Conservation (phyloP, 35 echinoderm and acorn worm species). For the Lytechinus variegatus region DNA sequence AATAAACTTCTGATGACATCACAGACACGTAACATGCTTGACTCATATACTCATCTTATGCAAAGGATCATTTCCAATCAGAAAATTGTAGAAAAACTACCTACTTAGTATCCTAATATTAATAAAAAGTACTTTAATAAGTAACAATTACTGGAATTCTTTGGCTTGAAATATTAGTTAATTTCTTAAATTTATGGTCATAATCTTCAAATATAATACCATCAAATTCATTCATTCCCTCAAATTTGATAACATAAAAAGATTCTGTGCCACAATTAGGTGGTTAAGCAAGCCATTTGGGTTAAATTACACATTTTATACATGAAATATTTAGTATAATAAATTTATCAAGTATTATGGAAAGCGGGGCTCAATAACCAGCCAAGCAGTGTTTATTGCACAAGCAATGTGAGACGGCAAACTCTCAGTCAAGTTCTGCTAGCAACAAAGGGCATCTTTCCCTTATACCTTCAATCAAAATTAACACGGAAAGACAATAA, state of each 20-base stretch:
- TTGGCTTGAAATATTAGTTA: not conserved
- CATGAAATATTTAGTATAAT: not conserved
- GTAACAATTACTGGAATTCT: not conserved
- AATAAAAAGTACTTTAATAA: not conserved
- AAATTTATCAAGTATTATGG: not conserved
- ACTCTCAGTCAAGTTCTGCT: not conserved
- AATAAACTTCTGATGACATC: too few relatives aligned
- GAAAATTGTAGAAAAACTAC: not conserved
- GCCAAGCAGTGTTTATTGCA: not conserved
- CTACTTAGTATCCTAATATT: not conserved
- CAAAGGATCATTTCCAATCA: not conserved
- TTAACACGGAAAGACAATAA: not conserved
- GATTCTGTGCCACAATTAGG: not conserved
- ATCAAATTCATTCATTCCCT: not conserved
- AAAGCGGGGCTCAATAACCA: not conserved
- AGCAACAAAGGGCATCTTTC: not conserved
- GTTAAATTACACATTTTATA: not conserved
- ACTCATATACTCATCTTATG: not conserved
- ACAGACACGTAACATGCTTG: not conserved
- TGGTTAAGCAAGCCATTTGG: not conserved
- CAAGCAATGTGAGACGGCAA: not conserved
- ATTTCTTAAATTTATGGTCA: not conserved
- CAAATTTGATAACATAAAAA: not conserved
- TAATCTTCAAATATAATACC: not conserved
- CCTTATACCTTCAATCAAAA: not conserved